phyloP scores from a whole-genome alignment of 2,113 vertebrate species.

The Poeciliopsis prolifica region DNA sequence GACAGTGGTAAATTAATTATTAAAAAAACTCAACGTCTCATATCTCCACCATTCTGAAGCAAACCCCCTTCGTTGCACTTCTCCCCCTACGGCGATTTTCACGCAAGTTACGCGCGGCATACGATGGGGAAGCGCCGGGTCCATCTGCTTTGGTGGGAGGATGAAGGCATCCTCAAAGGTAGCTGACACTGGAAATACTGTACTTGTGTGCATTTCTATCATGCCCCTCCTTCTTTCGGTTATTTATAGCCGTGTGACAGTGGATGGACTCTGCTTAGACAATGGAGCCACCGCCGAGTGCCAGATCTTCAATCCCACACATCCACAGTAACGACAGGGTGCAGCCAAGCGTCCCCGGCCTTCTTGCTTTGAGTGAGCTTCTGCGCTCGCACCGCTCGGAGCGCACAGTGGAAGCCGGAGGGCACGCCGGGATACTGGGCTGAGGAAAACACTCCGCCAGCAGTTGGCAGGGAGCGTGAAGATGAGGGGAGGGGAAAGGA shows the following conservation, averaged over 20 bases:
- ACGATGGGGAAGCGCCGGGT: constrained; percentile 28
- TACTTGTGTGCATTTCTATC: constrained; percentile 13
- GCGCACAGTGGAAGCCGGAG: constrained; percentile 39
- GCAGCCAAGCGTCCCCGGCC: constrained; percentile 67
- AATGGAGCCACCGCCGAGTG: constrained; percentile 58
- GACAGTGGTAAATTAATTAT: neutral
- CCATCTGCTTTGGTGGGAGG: constrained; percentile 44
- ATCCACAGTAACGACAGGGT: constrained; percentile 61
- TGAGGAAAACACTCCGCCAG: constrained; percentile 45
- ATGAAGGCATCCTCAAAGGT: constrained; percentile 11
- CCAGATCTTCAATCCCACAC: constrained; percentile 67
- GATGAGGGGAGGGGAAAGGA: constrained; percentile 2
- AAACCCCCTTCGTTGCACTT: constrained; percentile 11
- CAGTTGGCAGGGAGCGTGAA: constrained; percentile 42
- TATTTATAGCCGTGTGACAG: constrained; percentile 47
- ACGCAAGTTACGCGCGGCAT: constrained; percentile 51
- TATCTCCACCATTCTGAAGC: constrained; percentile 15
- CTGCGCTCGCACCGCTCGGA: constrained; percentile 37
- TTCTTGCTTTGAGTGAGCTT: constrained; percentile 62
- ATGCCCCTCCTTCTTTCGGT: neutral
- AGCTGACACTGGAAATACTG: constrained; percentile 40
- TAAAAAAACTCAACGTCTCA: neutral
- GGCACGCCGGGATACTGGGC: constrained; percentile 23
- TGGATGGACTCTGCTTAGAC: constrained; percentile 38
- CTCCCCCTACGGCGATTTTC: constrained; percentile 32